Conservation (phyloP, 1,140 invertebrate genomes). For the Heliothis virescens region DNA sequence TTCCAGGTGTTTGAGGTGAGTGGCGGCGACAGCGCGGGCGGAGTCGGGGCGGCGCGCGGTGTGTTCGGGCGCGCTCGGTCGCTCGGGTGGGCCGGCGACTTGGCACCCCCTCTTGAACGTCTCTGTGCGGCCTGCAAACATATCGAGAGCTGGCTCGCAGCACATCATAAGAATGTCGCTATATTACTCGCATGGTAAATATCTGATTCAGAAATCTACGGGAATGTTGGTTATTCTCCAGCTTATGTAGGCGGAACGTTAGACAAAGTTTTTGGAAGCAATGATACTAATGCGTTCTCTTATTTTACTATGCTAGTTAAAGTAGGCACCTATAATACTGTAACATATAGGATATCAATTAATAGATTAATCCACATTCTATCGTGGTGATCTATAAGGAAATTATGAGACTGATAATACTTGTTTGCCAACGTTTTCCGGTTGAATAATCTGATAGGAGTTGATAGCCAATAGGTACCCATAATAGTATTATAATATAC, state of each 20-base stretch:
- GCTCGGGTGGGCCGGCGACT: conserved; percentile 93
- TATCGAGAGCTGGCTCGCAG: conserved; percentile 95
- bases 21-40: conserved; percentile 85
- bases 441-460: background rate
- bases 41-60: conserved; percentile 74
- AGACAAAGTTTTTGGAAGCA: background rate
- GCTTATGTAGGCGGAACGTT: too few relatives aligned
- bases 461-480: too few relatives aligned
- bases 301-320: too few relatives aligned
- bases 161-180: conserved; percentile 92
- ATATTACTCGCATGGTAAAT: conserved; percentile 95
- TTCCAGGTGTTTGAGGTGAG: conserved; percentile 95
- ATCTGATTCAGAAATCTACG: background rate
- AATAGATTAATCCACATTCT: background rate
- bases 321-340: too few relatives aligned
- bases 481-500: too few relatives aligned
- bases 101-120: conserved; percentile 95
- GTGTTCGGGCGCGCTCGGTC: conserved; percentile 90
- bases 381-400: background rate
- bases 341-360: background rate
- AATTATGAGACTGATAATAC: background rate
- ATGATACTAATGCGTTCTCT: background rate
- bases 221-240: too few relatives aligned
- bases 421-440: background rate
- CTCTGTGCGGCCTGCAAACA: conserved; percentile 97